Base-by-base conservation (phyloP, 2,888 invertebrate genomes). In the Morinoia aosen region DNA sequence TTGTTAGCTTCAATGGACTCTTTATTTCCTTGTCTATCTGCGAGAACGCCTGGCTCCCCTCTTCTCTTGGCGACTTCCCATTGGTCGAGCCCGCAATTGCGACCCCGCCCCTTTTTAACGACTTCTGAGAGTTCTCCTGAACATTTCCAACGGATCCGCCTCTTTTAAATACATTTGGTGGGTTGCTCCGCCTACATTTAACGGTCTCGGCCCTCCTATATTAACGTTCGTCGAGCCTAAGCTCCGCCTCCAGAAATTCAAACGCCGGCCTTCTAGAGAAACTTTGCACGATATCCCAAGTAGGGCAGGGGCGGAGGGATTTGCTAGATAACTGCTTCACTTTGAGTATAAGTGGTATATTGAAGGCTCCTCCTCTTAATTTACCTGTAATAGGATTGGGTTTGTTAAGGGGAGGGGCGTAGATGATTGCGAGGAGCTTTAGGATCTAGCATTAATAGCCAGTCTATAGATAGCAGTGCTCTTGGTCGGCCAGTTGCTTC, bases 351-450 rank as follows among this genome's bases (percentile, higher is more conserved):
- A 93, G 93, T 93, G 57, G 93, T 56, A 57, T 61, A 40, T 61
- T 58, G 58, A 61, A 61, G 57, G 95, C 95, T 64, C 95, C 95
- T 61, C 95, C 95, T 64, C 58, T 61, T 64, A 95, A 95, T 95
- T 95, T 95, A 95, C 95, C 95, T 95, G 95, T 95, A 95, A 76
- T 64, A 95, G 95, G 95, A 95, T 95, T 95, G 64, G 95, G 61
- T 64, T 64, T 95, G 64, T 95, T 64, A 58, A 95, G 39, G 95
- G 95, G 95, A 95, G 95, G 95, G 58, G 95, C 95, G 58, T 57
- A 57, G 93, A 64, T 95, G 61, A 95, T 95, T 95, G 95, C 40
- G 58, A 64, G 64, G 58, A 64, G 48, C 95, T 95, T 64, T 95
- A 95, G 95, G 95, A 95, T 95, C 61, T 95, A 57, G 64, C 64